Evolutionary conservation across 2,113 vertebrate genomes (phyloP).

Genomic region (Colinus virginianus): DNA sequence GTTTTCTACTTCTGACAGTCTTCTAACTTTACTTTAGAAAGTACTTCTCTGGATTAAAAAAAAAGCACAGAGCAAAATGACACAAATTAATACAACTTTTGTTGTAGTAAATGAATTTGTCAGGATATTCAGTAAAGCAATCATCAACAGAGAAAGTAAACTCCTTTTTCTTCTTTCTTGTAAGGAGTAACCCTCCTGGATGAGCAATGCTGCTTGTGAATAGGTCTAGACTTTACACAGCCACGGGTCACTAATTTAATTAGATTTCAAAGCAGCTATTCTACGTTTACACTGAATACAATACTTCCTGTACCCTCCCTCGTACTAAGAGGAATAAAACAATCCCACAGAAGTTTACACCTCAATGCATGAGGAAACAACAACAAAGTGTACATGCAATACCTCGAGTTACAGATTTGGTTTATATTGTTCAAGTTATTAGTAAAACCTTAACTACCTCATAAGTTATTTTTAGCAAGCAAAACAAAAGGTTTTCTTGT

Average conservation of each 20-base stretch:
- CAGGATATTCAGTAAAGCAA: background rate
- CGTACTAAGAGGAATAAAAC: conserved; percentile 63
- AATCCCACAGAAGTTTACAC: conserved; percentile 70
- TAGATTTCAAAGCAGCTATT: conserved; percentile 76
- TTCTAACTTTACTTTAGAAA: background rate
- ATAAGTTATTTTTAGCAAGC: conserved; percentile 53
- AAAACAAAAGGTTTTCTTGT: conserved; percentile 37
- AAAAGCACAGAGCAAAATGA: background rate
- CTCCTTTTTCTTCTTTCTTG: conserved; percentile 1
- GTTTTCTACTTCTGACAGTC: background rate
- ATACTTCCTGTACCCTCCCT: conserved; percentile 73
- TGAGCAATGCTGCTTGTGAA: conserved; percentile 58
- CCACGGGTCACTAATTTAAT: conserved; percentile 77
- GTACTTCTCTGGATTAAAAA: background rate
- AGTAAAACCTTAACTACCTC: conserved; percentile 51
- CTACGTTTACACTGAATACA: conserved; percentile 74
- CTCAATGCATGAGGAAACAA: conserved; percentile 70
- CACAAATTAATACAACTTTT: background rate
- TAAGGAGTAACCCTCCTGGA: conserved; percentile 19
- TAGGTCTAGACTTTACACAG: conserved; percentile 75
- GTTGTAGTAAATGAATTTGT: background rate
- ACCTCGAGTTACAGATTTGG: conserved; percentile 34
- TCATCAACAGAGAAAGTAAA: background rate
- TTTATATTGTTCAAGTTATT: conserved; percentile 53
- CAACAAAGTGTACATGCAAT: conserved; percentile 69